Percentiles rank a stretch among this genome's conserved stretches.
Conservation (phyloP, 1,140 invertebrate species). For the Ips typographus region DNA sequence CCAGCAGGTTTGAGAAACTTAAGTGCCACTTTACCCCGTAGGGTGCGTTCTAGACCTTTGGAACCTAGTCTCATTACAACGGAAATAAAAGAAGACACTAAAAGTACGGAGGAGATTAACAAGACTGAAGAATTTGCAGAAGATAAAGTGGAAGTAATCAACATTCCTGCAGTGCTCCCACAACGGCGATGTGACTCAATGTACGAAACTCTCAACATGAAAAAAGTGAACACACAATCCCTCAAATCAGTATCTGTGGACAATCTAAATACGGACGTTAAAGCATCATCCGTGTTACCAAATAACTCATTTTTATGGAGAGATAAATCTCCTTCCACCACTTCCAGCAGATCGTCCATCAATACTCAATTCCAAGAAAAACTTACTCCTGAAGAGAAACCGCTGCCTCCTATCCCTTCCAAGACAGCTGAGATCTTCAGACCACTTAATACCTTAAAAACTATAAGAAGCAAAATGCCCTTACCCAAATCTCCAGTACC, state of each 20-base stretch:
- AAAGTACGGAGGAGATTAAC: not conserved
- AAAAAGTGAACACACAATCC: slow-evolving; percentile 29
- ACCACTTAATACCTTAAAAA: not conserved
- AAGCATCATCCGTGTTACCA: slow-evolving; percentile 20
- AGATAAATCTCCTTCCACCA: slow-evolving; percentile 28
- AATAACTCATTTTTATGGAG: slow-evolving; percentile 45
- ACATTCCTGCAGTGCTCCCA: slow-evolving; percentile 38
- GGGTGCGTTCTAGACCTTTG: not conserved
- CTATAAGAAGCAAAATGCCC: slow-evolving; percentile 32
- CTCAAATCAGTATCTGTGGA: slow-evolving; percentile 30
- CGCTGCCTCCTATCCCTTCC: slow-evolving; percentile 33
- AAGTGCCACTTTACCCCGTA: slow-evolving; percentile 12
- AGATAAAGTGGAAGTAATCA: slow-evolving; percentile 40
- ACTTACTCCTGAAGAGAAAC: slow-evolving; percentile 16
- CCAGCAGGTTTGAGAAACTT: slow-evolving; percentile 6
- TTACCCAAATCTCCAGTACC: slow-evolving; percentile 8
- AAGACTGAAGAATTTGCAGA: slow-evolving; percentile 35
- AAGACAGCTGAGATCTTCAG: slow-evolving; percentile 4
- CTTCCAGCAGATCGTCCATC: slow-evolving; percentile 11
- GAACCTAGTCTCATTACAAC: too few species aligned
- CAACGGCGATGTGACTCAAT: slow-evolving; percentile 42
- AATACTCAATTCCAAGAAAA: slow-evolving; percentile 6
- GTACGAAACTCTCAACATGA: slow-evolving; percentile 43
- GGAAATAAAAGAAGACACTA: not conserved
- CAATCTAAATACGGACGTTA: slow-evolving; percentile 15